These are phyloP conservation scores for Scotopteryx bipunctaria DNA, from an alignment of 2,888 invertebrate genomes.

Conservation along the genomic window DNA sequence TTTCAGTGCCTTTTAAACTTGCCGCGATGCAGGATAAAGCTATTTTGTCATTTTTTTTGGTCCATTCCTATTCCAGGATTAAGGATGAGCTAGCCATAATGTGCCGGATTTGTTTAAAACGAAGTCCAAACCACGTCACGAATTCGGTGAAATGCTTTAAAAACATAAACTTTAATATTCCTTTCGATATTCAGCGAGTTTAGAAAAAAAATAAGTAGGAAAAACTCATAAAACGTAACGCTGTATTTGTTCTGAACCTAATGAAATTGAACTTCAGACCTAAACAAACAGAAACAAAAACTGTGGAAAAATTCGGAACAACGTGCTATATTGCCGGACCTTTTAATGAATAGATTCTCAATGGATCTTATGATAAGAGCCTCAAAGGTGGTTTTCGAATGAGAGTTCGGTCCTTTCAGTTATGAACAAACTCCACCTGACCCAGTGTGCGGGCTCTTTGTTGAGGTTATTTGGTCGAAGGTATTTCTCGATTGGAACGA, in stretches of 20 bases:
- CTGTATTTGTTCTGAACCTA: slow-evolving; percentile 27
- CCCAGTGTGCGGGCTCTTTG: slow-evolving; percentile 43
- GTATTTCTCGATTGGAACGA: slow-evolving; percentile 40
- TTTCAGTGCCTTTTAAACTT: not conserved
- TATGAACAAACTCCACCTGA: slow-evolving; percentile 48
- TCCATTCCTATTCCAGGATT: slow-evolving; percentile 7
- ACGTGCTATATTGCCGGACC: slow-evolving; percentile 23
- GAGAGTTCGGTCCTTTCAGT: slow-evolving; percentile 10
- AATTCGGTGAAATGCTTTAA: slow-evolving; percentile 15
- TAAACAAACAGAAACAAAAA: slow-evolving; percentile 64
- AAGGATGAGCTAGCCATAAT: slow-evolving; percentile 3
- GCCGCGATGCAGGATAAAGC: not conserved
- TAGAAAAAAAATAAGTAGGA: slow-evolving; percentile 3
- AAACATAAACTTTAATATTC: slow-evolving; percentile 3
- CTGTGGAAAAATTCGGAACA: slow-evolving; percentile 42
- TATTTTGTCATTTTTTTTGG: not conserved
- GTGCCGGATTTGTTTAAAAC: slow-evolving; percentile 10
- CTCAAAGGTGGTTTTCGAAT: slow-evolving; percentile 22
- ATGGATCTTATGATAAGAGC: slow-evolving; percentile 10
- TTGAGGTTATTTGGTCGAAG: slow-evolving; percentile 39
- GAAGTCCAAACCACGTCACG: slow-evolving; percentile 3
- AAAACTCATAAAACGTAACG: slow-evolving; percentile 11
- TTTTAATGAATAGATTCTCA: slow-evolving; percentile 22
- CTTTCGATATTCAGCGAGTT: slow-evolving; percentile 15
- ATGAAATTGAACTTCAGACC: slow-evolving; percentile 60